These are phyloP conservation scores for Chelonoidis abingdonii DNA, from an alignment of 2,113 vertebrate species.

Conservation along the genomic window DNA sequence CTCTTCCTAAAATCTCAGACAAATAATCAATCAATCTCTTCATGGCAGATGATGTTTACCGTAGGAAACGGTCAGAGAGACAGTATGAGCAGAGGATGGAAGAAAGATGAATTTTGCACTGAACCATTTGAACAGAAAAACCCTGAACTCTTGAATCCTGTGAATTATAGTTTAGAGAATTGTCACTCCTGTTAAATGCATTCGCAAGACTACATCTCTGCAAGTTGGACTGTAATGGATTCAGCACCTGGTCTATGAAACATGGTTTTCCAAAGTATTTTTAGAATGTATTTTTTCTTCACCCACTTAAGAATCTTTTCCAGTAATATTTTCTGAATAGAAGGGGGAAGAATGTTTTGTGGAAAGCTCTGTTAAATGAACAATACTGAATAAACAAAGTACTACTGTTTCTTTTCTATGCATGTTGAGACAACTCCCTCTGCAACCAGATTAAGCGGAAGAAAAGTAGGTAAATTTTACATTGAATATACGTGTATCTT, in stretches of 20 bases:
- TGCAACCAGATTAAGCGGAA: neutral
- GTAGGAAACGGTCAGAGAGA: constrained; percentile 92
- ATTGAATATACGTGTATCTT: accelerated
- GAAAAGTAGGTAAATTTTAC: neutral
- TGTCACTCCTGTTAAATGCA: neutral
- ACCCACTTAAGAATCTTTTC: neutral
- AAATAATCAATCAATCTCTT: constrained; percentile 47
- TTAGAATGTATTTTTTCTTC: constrained; percentile 2
- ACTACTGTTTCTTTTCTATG: neutral
- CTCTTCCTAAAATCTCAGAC: neutral
- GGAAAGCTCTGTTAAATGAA: constrained; percentile 43
- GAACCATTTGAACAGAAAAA: constrained; percentile 57
- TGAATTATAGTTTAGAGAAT: neutral
- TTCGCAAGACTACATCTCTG: neutral
- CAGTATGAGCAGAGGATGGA: constrained; percentile 82
- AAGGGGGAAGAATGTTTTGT: neutral
- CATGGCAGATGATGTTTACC: constrained; percentile 94
- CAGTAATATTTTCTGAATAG: constrained; percentile 26
- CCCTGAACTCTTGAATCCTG: neutral
- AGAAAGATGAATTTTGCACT: constrained; percentile 69
- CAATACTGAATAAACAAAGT: neutral
- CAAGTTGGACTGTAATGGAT: neutral
- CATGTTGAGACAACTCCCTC: neutral
- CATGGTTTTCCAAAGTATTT: neutral
- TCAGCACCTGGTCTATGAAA: neutral